Conservation (phyloP, 1,140 invertebrate genomes). For the Leptopilina clavipes region DNA sequence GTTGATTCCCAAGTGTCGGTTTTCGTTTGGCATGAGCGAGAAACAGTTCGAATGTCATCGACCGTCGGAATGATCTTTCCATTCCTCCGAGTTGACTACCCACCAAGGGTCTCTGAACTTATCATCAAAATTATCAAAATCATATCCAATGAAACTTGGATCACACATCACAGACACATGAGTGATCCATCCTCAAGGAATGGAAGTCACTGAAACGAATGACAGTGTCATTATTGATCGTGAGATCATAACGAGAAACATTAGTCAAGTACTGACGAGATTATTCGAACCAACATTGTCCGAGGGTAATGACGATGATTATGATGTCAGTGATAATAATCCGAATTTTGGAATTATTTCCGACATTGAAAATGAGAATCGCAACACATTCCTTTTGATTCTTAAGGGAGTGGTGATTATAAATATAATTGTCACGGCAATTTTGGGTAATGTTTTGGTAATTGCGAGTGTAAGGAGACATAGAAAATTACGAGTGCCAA, state of each 20-base stretch:
- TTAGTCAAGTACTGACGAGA: background rate
- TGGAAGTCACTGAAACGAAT: conserved; percentile 64
- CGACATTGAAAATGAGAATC: background rate
- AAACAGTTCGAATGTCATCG: background rate
- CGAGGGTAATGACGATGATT: no score
- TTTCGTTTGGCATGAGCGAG: background rate
- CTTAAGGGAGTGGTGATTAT: conserved; percentile 80
- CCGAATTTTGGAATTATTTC: conserved; percentile 31
- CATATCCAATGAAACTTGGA: background rate
- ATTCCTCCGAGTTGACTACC: background rate
- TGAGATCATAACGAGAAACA: conserved; percentile 41
- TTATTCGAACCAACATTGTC: background rate
- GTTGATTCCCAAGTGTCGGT: background rate
- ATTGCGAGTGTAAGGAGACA: conserved; percentile 86
- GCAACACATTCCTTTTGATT: background rate
- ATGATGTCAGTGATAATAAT: no score
- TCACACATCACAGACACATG: background rate
- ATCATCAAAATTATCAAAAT: background rate
- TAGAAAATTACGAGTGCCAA: conserved; percentile 89
- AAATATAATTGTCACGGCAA: conserved; percentile 84
- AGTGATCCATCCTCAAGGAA: conserved; percentile 48
- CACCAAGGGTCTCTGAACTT: background rate
- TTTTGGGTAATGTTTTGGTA: conserved; percentile 86
- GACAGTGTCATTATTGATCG: conserved; percentile 53
- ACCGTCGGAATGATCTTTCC: background rate